Percentiles rank a stretch among this genome's conserved stretches.
Conservation (phyloP, 2,888 invertebrate genomes). For the Epistrophe eligans region DNA sequence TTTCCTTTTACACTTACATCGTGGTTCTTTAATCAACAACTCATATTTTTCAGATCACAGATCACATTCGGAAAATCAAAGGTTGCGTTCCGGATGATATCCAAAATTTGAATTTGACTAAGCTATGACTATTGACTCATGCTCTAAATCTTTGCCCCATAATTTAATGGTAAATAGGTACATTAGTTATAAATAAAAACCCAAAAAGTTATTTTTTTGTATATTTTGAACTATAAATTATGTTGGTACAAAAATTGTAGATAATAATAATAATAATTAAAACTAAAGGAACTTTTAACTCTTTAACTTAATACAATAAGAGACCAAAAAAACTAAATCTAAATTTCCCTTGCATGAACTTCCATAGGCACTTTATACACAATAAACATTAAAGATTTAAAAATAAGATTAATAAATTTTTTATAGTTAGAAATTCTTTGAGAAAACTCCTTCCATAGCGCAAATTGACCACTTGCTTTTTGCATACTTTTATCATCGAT, state of each 20-base stretch:
- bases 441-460: slow-evolving; percentile 84
- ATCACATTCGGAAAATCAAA: too few species aligned
- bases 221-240: slow-evolving; percentile 4
- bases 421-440: slow-evolving; percentile 84
- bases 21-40: too few species aligned
- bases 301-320: too few species aligned
- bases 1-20: too few species aligned
- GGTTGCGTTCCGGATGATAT: too few species aligned
- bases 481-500: slow-evolving; percentile 19
- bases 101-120: too few species aligned
- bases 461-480: slow-evolving; percentile 78
- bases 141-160: too few species aligned
- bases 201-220: not conserved
- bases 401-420: slow-evolving; percentile 85
- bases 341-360: slow-evolving; percentile 81
- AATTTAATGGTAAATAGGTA: too few species aligned
- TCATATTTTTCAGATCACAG: too few species aligned
- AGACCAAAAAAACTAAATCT: slow-evolving; percentile 75
- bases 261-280: not conserved
- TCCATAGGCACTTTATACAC: slow-evolving; percentile 86
- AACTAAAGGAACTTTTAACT: slow-evolving; percentile 15
- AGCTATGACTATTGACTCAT: too few species aligned
- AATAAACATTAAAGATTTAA: slow-evolving; percentile 85
- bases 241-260: slow-evolving; percentile 2
- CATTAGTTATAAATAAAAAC: too few species aligned